These are phyloP conservation scores for Serranus cabrilla DNA, from an alignment of 2,797 vertebrate species.

Conservation along the genomic window DNA sequence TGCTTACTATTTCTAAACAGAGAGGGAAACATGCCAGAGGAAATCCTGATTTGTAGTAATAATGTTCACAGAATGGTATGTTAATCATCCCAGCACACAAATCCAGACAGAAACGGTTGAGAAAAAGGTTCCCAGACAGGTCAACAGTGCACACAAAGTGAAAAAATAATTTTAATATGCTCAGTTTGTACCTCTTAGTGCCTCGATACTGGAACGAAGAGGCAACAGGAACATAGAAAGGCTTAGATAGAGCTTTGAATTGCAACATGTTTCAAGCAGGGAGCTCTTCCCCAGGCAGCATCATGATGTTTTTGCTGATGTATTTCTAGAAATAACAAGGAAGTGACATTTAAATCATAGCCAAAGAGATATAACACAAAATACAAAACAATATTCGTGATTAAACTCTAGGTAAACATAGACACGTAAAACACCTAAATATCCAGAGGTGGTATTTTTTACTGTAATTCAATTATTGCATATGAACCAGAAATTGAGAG, in stretches of 20 bases:
- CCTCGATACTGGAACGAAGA: neutral
- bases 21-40: conserved; percentile 4
- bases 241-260: neutral
- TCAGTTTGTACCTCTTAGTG: neutral
- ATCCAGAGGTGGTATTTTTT: neutral
- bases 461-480: neutral
- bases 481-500: neutral
- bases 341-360: neutral
- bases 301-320: neutral
- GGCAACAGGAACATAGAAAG: neutral
- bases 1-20: neutral
- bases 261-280: neutral
- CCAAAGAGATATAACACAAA: neutral
- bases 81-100: conserved; percentile 2
- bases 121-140: neutral
- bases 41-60: conserved; percentile 24
- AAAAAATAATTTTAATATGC: neutral
- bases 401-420: neutral
- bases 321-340: neutral
- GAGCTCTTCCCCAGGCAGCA: neutral
- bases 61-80: neutral
- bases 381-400: neutral
- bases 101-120: conserved; percentile 1
- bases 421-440: neutral
- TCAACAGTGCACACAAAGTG: neutral